A percentile compares a stretch with the other conserved stretches of the same genome.
Conservation (phyloP, 2,113 vertebrate species). For the Argyrosomus japonicus region DNA sequence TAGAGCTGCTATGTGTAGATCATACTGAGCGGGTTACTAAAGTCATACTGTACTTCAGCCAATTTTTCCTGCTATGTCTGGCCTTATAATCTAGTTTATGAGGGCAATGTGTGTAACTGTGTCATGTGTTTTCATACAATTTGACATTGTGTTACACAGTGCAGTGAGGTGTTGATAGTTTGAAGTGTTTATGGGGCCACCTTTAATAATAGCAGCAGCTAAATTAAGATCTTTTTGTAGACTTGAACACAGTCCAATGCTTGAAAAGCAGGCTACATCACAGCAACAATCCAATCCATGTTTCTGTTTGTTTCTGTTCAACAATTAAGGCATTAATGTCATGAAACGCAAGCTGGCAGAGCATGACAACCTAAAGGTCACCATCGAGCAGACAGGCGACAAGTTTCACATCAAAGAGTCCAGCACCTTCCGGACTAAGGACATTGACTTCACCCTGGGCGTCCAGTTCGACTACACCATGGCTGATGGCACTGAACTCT, state of each 20-base stretch:
- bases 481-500: conserved; percentile 91
- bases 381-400: conserved; percentile 88
- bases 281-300: not conserved
- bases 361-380: conserved; percentile 91
- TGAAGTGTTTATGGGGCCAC: not conserved
- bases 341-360: conserved; percentile 91
- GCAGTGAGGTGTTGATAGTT: conserved; percentile 6
- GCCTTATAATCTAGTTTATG: not conserved
- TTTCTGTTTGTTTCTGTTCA: not conserved
- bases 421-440: conserved; percentile 88
- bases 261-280: not conserved
- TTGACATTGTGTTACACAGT: not conserved
- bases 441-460: conserved; percentile 89
- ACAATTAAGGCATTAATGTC: conserved; percentile 85
- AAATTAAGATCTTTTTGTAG: conserved; percentile 22
- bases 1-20: not conserved
- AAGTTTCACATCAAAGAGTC: conserved; percentile 90
- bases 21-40: not conserved
- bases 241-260: not conserved
- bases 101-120: conserved; percentile 1
- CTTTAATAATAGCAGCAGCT: conserved; percentile 31
- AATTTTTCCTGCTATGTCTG: not conserved
- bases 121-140: conserved; percentile 14
- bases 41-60: not conserved
- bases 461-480: conserved; percentile 87